A percentile compares a stretch with the other conserved stretches of the same genome.
Evolutionary conservation across 1,140 invertebrate species (phyloP).

Genomic region (Penaeus japonicus): DNA sequence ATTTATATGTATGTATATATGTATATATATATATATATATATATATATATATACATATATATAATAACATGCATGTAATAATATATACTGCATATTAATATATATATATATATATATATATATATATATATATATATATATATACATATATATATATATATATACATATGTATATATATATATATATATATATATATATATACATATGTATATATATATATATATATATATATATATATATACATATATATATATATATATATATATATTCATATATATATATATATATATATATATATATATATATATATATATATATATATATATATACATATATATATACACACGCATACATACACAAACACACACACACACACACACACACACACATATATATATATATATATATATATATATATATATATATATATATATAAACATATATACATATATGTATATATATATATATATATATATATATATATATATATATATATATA

Average conservation of each 20-base stretch:
- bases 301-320: slow-evolving; percentile 6
- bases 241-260: background rate
- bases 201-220: background rate
- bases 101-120: background rate
- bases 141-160: background rate
- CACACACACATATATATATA: background rate
- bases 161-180: background rate
- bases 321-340: background rate
- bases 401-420: slow-evolving; percentile 6
- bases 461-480: background rate
- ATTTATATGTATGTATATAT: too few relatives aligned
- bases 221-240: background rate
- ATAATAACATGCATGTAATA: too few relatives aligned
- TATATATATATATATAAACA: background rate
- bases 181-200: background rate
- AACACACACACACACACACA: background rate
- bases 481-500: background rate
- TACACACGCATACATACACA: background rate
- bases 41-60: too few relatives aligned
- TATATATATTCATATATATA: background rate
- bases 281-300: background rate
- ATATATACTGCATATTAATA: too few relatives aligned
- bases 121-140: background rate
- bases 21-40: too few relatives aligned
- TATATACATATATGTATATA: background rate